phyloP scores from a whole-genome alignment of 2,797 vertebrate species.

The Lepus townsendii region DNA sequence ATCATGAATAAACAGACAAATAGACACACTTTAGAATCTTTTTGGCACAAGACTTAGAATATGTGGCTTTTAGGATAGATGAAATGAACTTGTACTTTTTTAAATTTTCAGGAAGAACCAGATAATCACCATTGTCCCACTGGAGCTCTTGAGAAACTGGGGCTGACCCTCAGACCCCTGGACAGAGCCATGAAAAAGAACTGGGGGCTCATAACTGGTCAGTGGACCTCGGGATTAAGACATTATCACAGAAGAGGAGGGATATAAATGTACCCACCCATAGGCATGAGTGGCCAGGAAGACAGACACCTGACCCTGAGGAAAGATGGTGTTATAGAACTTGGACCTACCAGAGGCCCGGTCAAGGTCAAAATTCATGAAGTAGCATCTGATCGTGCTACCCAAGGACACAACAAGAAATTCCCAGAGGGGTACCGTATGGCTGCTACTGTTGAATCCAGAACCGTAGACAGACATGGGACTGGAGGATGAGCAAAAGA shows the following conservation, averaged over 20 bases:
- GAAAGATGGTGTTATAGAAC: not conserved
- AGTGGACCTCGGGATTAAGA: not conserved
- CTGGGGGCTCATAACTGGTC: not conserved
- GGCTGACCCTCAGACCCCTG: not conserved
- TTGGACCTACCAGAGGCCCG: not conserved
- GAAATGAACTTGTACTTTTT: slow-evolving; percentile 37
- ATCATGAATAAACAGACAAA: slow-evolving; percentile 33
- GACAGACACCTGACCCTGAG: not conserved
- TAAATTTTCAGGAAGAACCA: slow-evolving; percentile 1
- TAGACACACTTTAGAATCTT: not conserved
- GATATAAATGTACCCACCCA: not conserved
- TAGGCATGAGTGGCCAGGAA: not conserved
- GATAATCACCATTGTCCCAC: not conserved
- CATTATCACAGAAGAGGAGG: not conserved
- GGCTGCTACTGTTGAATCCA: not conserved
- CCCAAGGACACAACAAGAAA: not conserved
- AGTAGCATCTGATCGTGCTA: not conserved
- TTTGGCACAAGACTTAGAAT: slow-evolving; percentile 53
- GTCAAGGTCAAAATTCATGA: not conserved
- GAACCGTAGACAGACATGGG: slow-evolving; percentile 83
- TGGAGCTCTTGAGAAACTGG: not conserved
- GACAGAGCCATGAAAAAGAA: not conserved
- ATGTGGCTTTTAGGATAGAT: slow-evolving; percentile 34
- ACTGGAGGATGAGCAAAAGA: slow-evolving; percentile 78
- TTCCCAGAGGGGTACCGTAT: not conserved